A percentile compares a stretch with the other conserved stretches of the same genome.
phyloP scores from a whole-genome alignment of 2,797 vertebrate genomes.

The Sitta carolinensis region DNA sequence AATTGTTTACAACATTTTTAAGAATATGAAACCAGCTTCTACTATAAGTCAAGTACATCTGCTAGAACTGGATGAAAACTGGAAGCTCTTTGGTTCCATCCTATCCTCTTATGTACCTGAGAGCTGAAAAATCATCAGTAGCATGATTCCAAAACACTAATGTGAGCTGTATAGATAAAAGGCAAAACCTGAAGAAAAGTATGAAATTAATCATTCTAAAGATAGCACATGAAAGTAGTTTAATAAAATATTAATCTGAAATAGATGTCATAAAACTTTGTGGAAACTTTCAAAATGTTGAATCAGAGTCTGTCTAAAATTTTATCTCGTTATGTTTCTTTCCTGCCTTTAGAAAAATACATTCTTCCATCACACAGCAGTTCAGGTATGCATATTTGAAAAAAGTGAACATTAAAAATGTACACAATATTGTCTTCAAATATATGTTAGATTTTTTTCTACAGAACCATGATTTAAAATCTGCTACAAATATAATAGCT shows the following conservation, averaged over 20 bases:
- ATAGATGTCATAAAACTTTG: background rate
- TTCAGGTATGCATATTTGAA: background rate
- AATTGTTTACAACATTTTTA: conserved; percentile 65
- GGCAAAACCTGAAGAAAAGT: conserved; percentile 6
- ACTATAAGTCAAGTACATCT: conserved; percentile 54
- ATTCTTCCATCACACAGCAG: background rate
- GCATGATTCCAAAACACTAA: conserved; percentile 36
- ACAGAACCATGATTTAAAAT: background rate
- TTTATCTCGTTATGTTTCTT: background rate
- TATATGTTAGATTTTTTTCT: background rate
- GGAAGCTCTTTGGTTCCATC: conserved; percentile 6
- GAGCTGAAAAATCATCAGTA: conserved; percentile 26
- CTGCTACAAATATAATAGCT: background rate
- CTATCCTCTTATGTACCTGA: background rate
- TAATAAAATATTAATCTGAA: conserved; percentile 50
- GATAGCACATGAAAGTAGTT: conserved; percentile 14
- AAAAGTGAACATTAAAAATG: background rate
- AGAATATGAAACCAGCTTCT: conserved; percentile 50
- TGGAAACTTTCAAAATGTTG: conserved; percentile 12
- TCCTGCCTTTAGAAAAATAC: background rate
- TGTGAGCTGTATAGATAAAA: conserved; percentile 8
- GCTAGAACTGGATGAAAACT: conserved; percentile 27
- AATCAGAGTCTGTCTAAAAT: background rate
- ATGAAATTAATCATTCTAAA: background rate
- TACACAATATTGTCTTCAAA: background rate